phyloP scores from a whole-genome alignment of 2,888 invertebrate genomes.

The Anticlea derivata region DNA sequence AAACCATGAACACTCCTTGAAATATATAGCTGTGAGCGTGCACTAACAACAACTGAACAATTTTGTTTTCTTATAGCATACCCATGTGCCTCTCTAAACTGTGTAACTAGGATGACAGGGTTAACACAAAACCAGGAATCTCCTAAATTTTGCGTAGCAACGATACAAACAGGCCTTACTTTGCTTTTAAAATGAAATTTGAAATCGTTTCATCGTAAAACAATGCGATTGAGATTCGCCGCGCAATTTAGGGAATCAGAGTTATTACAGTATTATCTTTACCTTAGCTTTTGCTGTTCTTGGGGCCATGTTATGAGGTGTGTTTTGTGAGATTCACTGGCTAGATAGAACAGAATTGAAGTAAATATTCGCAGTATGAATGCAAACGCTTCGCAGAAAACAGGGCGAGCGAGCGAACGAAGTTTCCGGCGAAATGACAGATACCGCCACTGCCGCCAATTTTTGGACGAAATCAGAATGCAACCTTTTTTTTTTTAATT shows the following conservation, averaged over 20 bases:
- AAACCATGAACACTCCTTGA: background rate
- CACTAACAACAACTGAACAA: background rate
- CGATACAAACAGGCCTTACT: background rate
- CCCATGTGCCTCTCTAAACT: constrained; percentile 8
- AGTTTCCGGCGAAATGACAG: constrained; percentile 77
- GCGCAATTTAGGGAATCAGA: constrained; percentile 13
- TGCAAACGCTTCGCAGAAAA: constrained; percentile 15
- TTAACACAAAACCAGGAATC: background rate
- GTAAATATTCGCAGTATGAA: constrained; percentile 19
- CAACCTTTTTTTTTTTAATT: background rate
- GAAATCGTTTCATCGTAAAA: constrained; percentile 47
- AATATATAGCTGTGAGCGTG: constrained; percentile 1
- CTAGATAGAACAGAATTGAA: constrained; percentile 12
- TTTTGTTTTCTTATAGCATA: background rate
- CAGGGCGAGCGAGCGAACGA: constrained; percentile 48
- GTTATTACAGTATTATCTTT: constrained; percentile 28
- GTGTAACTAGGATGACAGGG: background rate
- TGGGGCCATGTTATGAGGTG: constrained; percentile 65
- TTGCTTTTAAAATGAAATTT: background rate
- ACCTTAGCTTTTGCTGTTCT: constrained; percentile 72
- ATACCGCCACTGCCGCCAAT: constrained; percentile 59
- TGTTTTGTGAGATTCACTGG: constrained; percentile 32
- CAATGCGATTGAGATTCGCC: constrained; percentile 56
- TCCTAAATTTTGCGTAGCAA: background rate
- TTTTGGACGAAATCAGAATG: constrained; percentile 33